These are phyloP conservation scores for Cirrhinus molitorella DNA, from an alignment of 2,797 vertebrate species.

Conservation along the genomic window DNA sequence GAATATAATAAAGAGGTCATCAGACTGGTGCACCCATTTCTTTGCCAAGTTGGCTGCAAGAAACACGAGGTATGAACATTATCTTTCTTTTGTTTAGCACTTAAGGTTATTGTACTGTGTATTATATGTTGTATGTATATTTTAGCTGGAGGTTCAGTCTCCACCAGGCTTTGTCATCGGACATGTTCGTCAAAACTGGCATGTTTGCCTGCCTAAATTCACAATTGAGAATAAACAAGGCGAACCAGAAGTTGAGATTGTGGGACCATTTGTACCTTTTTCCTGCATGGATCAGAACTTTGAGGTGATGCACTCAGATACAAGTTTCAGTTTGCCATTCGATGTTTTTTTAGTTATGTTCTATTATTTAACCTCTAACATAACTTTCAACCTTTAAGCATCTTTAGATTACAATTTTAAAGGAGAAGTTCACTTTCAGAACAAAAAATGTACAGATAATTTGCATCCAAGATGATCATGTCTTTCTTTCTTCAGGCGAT, in stretches of 20 bases:
- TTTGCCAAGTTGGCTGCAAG: neutral
- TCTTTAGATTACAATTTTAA: neutral
- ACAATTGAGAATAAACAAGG: slow-evolving; percentile 1
- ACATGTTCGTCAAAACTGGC: slow-evolving; percentile 1
- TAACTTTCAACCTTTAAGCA: neutral
- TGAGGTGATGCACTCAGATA: neutral
- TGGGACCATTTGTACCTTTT: neutral
- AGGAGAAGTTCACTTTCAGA: too few species aligned
- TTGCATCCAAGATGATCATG: too few species aligned
- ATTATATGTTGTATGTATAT: neutral
- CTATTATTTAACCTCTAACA: neutral
- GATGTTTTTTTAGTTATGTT: neutral
- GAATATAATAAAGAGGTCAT: slow-evolving; percentile 12
- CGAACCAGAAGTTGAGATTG: neutral
- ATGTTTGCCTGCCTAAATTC: neutral
- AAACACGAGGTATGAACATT: neutral
- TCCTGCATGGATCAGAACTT: neutral
- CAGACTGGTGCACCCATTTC: slow-evolving; percentile 8
- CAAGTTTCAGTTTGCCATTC: neutral
- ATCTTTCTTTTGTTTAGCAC: neutral
- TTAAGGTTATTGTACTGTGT: neutral
- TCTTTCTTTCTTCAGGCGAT: too few species aligned
- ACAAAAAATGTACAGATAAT: too few species aligned
- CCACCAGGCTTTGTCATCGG: neutral
- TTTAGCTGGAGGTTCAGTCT: slow-evolving; percentile 14